Conservation (phyloP, 1,140 invertebrate genomes). For the Platyscapa corneri region DNA sequence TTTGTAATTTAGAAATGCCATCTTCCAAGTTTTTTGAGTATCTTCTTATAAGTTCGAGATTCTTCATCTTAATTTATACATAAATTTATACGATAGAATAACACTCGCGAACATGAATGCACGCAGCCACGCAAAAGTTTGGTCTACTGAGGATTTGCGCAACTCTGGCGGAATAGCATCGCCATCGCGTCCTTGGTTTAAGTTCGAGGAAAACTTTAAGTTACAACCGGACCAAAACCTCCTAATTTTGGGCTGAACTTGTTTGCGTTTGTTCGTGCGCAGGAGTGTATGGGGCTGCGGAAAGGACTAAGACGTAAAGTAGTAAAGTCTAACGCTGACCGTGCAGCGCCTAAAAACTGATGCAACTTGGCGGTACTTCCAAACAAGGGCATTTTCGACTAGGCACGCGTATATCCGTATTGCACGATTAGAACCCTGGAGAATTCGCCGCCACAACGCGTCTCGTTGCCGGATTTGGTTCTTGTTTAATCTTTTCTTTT, state of each 20-base stretch:
- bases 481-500: conserved; percentile 7
- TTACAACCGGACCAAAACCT: not conserved
- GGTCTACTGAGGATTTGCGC: not conserved
- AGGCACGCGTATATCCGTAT: not conserved
- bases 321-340: not conserved
- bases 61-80: not conserved
- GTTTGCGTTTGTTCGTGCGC: not conserved
- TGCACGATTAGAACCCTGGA: not conserved
- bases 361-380: not conserved
- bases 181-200: conserved; percentile 9
- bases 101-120: too few relatives aligned
- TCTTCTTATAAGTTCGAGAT: not conserved
- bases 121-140: not conserved
- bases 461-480: conserved; percentile 13
- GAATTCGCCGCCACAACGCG: not conserved
- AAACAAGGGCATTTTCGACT: conserved; percentile 36
- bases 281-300: too few relatives aligned
- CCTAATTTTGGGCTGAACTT: not conserved
- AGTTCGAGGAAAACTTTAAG: conserved; percentile 18
- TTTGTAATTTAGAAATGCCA: too few relatives aligned
- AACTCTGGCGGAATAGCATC: too few relatives aligned
- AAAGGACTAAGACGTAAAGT: not conserved
- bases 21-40: too few relatives aligned
- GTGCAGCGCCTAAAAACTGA: not conserved
- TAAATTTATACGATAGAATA: too few relatives aligned